These are phyloP conservation scores for Bubo blakistoni DNA, from an alignment of 2,113 vertebrate species.

Conservation along the genomic window DNA sequence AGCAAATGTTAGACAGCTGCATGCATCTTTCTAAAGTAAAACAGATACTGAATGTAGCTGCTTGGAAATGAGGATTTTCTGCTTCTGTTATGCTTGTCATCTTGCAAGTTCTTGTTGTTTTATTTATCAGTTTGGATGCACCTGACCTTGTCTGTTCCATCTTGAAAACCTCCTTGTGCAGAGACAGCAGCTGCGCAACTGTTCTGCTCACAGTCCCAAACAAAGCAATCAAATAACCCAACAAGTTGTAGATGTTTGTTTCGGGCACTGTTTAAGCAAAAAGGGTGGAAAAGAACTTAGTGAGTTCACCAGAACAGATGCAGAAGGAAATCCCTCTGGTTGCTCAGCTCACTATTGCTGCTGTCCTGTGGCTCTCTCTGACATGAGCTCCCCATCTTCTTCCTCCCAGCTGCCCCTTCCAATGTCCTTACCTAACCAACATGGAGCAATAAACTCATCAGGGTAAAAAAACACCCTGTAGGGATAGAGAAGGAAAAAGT, in stretches of 20 bases:
- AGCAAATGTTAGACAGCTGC: conserved; percentile 69
- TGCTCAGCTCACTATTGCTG: neutral
- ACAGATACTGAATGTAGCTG: conserved; percentile 77
- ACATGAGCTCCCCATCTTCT: neutral
- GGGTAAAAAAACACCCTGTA: neutral
- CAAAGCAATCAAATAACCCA: neutral
- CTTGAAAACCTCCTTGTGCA: conserved; percentile 44
- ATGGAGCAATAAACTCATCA: neutral
- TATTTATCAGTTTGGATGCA: conserved; percentile 66
- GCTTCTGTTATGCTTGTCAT: conserved; percentile 73
- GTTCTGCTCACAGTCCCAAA: neutral
- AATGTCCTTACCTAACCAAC: neutral
- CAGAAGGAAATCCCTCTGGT: neutral
- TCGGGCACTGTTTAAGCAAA: neutral
- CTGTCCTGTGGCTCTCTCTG: neutral
- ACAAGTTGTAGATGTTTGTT: neutral
- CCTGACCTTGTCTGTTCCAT: conserved; percentile 76
- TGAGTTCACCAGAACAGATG: neutral
- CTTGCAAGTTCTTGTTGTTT: conserved; percentile 44
- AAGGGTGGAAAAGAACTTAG: neutral
- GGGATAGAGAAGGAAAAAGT: neutral
- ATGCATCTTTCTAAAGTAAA: conserved; percentile 57
- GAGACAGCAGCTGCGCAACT: conserved; percentile 45
- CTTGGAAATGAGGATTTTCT: conserved; percentile 76
- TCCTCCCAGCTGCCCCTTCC: neutral